phyloP scores from a whole-genome alignment of 2,113 vertebrate species.

The Pseudonaja textilis region DNA sequence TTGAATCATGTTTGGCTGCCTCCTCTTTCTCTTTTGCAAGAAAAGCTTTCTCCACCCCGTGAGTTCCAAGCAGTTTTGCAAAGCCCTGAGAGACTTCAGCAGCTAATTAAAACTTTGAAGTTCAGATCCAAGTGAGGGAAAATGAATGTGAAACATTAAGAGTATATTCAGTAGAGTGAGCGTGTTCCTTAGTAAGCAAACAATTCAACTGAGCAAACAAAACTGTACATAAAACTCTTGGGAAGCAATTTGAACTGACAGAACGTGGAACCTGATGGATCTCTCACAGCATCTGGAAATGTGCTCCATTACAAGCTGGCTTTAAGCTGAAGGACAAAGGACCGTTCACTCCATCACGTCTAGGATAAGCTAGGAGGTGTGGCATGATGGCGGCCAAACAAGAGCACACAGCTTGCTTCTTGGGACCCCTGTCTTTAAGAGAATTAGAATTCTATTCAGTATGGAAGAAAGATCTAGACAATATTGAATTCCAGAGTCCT shows the following conservation, averaged over 20 bases:
- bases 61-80: neutral
- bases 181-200: neutral
- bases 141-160: slow-evolving; percentile 21
- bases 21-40: neutral
- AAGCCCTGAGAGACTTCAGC: neutral
- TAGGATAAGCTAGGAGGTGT: neutral
- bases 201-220: neutral
- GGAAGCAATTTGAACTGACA: slow-evolving; percentile 22
- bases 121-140: neutral
- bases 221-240: neutral
- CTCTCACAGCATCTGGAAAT: neutral
- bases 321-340: neutral
- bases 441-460: neutral
- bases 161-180: neutral
- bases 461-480: neutral
- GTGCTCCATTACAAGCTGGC: neutral
- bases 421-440: no score
- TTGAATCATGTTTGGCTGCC: neutral
- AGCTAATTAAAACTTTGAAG: slow-evolving; percentile 13
- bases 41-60: neutral
- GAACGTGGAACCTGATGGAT: neutral
- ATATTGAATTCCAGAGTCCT: neutral
- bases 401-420: neutral
- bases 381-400: neutral
- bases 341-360: neutral